Evolutionary conservation across 2,888 invertebrate species (phyloP).

Genomic region (Melanostoma mellinum): DNA sequence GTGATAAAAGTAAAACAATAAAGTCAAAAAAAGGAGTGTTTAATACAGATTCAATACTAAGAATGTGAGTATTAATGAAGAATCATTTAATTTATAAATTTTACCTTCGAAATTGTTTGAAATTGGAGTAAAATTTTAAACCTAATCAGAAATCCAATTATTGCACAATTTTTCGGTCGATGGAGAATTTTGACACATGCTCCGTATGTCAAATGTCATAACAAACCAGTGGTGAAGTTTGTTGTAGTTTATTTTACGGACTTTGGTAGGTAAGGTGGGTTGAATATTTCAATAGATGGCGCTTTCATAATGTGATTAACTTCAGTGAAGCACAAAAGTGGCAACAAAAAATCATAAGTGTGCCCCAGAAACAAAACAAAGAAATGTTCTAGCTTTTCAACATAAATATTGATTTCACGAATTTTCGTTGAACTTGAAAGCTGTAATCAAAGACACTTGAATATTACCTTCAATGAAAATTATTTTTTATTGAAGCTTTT

Average conservation of each 20-base stretch:
- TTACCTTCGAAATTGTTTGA: slow-evolving; percentile 10
- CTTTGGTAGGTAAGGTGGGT: slow-evolving; percentile 4
- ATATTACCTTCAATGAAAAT: too few relatives aligned
- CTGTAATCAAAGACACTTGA: too few relatives aligned
- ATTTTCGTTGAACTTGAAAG: too few relatives aligned
- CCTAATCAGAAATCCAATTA: slow-evolving; percentile 24
- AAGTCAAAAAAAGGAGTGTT: background rate
- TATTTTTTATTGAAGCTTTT: too few relatives aligned
- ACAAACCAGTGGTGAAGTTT: slow-evolving; percentile 28
- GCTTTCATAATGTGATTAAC: background rate
- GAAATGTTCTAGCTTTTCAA: too few relatives aligned
- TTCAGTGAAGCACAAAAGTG: slow-evolving; percentile 8
- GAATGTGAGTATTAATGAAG: slow-evolving; percentile 19
- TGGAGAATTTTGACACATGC: slow-evolving; percentile 50
- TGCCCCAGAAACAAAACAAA: background rate
- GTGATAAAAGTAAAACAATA: slow-evolving; percentile 6
- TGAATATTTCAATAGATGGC: slow-evolving; percentile 10
- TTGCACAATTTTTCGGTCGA: slow-evolving; percentile 61
- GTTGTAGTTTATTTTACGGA: background rate
- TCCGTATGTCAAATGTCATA: slow-evolving; percentile 3
- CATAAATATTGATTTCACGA: too few relatives aligned
- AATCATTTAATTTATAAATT: slow-evolving; percentile 2
- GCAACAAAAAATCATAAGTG: background rate
- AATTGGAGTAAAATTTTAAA: slow-evolving; percentile 25
- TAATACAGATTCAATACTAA: background rate